Evolutionary conservation across 1,140 invertebrate species (phyloP).

Genomic region (Diachasmimorpha longicaudata): DNA sequence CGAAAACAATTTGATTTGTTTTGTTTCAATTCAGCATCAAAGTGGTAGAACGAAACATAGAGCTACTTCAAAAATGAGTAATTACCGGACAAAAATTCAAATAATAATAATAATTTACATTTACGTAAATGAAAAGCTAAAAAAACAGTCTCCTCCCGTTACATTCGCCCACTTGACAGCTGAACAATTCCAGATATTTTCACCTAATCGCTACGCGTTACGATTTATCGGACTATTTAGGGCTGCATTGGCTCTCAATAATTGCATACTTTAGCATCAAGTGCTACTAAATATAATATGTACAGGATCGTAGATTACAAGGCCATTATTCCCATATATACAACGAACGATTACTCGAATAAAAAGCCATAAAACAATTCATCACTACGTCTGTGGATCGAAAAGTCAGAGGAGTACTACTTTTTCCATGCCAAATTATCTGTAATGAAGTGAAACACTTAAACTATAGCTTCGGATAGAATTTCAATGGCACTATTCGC

Average conservation of each 20-base stretch:
- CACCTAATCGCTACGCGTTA: not conserved
- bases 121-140: not conserved
- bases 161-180: not conserved
- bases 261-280: not conserved
- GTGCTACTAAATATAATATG: not conserved
- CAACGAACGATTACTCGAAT: not conserved
- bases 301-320: not conserved
- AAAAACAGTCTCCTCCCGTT: not conserved
- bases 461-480: not conserved
- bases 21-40: too few relatives aligned
- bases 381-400: not conserved
- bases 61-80: not conserved
- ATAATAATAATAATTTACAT: too few relatives aligned
- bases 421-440: too few relatives aligned
- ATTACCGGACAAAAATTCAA: not conserved
- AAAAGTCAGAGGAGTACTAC: not conserved
- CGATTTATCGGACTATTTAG: not conserved
- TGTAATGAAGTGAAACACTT: not conserved
- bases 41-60: too few relatives aligned
- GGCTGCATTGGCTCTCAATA: conserved; percentile 1
- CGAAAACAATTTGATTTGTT: not conserved
- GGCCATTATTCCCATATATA: not conserved
- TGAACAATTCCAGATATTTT: not conserved
- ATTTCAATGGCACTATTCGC: not conserved
- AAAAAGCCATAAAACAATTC: not conserved